These are phyloP conservation scores for Choloepus didactylus DNA, from an alignment of 2,797 vertebrate genomes.

Conservation along the genomic window DNA sequence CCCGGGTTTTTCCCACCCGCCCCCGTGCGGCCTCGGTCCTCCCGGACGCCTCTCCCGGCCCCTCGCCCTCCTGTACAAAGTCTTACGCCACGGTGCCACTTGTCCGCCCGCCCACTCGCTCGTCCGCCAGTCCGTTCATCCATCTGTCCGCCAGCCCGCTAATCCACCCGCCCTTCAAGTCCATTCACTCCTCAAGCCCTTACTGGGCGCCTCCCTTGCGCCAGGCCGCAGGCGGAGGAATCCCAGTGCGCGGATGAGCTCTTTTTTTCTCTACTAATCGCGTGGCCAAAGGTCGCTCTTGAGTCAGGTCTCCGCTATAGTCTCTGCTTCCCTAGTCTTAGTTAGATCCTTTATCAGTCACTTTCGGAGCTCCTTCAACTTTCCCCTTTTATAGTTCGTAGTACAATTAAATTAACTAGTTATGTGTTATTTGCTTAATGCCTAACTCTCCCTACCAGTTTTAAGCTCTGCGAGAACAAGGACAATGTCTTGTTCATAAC, in stretches of 20 bases:
- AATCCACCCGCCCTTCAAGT: not conserved
- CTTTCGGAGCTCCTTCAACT: not conserved
- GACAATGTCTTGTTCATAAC: not conserved
- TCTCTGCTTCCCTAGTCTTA: not conserved
- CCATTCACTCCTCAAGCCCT: not conserved
- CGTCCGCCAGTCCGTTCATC: rapidly evolving
- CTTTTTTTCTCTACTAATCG: not conserved
- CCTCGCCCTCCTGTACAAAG: no score
- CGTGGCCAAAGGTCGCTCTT: not conserved
- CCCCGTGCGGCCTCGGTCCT: not conserved
- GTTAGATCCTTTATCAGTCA: not conserved
- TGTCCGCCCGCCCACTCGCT: not conserved
- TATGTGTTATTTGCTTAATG: not conserved
- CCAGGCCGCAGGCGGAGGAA: not conserved
- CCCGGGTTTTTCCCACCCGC: not conserved
- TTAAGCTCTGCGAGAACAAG: not conserved
- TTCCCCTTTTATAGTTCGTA: not conserved
- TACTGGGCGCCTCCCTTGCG: not conserved
- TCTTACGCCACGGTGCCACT: no score
- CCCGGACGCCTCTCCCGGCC: no score
- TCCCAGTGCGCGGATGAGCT: no score
- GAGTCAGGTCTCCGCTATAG: not conserved
- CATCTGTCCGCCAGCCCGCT: not conserved
- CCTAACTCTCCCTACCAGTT: not conserved
- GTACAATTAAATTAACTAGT: not conserved